Conservation (phyloP, 2,888 invertebrate species). For the Dione juno region DNA sequence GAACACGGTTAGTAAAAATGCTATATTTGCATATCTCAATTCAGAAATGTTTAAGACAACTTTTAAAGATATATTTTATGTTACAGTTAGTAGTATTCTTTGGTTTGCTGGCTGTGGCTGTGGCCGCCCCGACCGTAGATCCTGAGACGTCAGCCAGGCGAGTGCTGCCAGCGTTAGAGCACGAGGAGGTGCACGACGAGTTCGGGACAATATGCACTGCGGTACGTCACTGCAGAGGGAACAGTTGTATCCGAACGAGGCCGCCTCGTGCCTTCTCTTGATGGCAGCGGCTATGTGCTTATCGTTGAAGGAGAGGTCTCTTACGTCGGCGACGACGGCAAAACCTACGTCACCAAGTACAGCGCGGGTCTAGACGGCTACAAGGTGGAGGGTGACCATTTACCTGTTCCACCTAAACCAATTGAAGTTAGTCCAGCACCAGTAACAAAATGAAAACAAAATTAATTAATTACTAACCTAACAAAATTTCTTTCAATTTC, state of each 20-base stretch:
- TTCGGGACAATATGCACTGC: slow-evolving; percentile 59
- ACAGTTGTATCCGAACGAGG: slow-evolving; percentile 59
- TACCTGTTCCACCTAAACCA: slow-evolving; percentile 49
- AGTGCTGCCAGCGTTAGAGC: slow-evolving; percentile 52
- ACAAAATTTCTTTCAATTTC: neutral
- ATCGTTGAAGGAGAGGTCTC: slow-evolving; percentile 61
- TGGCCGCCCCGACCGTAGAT: slow-evolving; percentile 1
- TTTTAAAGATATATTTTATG: neutral
- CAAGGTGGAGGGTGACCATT: slow-evolving; percentile 57
- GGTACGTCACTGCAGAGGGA: slow-evolving; percentile 63
- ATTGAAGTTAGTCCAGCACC: slow-evolving; percentile 8
- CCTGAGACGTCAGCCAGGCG: slow-evolving; percentile 20
- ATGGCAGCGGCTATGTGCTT: slow-evolving; percentile 56
- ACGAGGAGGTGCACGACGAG: slow-evolving; percentile 61
- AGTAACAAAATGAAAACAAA: neutral
- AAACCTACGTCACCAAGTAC: slow-evolving; percentile 63
- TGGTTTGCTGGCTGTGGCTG: neutral
- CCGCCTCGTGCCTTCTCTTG: slow-evolving; percentile 54
- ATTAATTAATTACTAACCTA: neutral
- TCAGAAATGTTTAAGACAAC: neutral
- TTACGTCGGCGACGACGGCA: slow-evolving; percentile 62
- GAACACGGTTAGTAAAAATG: slow-evolving; percentile 1
- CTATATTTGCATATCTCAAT: no score
- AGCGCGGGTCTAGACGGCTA: slow-evolving; percentile 59
- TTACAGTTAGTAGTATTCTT: slow-evolving; percentile 5